Conservation (phyloP, 2,797 vertebrate species). For the Aulostomus chinensis region DNA sequence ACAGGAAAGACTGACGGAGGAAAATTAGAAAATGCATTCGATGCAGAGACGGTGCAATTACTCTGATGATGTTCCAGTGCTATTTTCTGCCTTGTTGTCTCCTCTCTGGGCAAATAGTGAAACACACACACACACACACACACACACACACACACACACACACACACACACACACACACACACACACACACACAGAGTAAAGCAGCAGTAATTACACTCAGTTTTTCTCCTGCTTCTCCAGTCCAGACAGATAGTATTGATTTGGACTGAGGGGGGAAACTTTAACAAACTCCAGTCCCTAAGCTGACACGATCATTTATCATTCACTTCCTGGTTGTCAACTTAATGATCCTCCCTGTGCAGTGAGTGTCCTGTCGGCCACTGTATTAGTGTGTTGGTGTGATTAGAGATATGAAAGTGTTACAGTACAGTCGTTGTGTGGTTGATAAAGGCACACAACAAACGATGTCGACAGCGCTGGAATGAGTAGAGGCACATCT, state of each 20-base stretch:
- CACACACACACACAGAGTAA: not conserved
- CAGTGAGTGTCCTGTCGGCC: too few relatives aligned
- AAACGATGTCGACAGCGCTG: too few relatives aligned
- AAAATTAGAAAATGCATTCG: slow-evolving; percentile 12
- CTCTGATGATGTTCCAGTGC: slow-evolving; percentile 4
- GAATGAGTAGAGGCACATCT: too few relatives aligned
- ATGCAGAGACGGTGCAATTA: slow-evolving; percentile 2
- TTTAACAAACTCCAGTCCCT: slow-evolving; percentile 24
- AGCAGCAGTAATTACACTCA: not conserved
- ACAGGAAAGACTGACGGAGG: slow-evolving; percentile 15
- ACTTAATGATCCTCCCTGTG: slow-evolving; percentile 16
- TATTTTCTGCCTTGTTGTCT: slow-evolving; percentile 18
- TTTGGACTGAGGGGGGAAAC: slow-evolving; percentile 20
- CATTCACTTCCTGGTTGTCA: slow-evolving; percentile 13
- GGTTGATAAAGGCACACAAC: too few relatives aligned
- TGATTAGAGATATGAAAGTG: too few relatives aligned
- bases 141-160: not conserved
- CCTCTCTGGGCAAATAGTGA: slow-evolving; percentile 2
- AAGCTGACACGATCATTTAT: slow-evolving; percentile 16
- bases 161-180: not conserved
- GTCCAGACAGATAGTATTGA: slow-evolving; percentile 50
- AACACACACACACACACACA: not conserved
- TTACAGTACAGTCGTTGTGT: too few relatives aligned
- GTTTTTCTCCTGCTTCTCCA: slow-evolving; percentile 23
- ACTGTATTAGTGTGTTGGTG: too few relatives aligned